These are phyloP conservation scores for Callipepla squamata DNA, from an alignment of 2,113 vertebrate genomes.

Conservation along the genomic window DNA sequence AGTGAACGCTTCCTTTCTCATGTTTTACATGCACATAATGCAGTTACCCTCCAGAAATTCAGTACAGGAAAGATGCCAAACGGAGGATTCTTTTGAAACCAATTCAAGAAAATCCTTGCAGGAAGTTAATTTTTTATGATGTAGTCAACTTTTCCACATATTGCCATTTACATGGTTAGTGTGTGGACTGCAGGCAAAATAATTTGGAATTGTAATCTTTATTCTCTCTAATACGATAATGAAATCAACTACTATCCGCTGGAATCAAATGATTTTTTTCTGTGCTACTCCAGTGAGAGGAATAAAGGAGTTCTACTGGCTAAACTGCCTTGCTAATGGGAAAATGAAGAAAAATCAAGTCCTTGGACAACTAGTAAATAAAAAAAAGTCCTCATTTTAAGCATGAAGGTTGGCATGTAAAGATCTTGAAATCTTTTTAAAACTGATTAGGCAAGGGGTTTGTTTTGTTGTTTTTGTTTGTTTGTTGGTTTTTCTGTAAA, in stretches of 20 bases:
- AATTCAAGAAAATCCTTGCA: slow-evolving; percentile 48
- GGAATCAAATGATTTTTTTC: slow-evolving; percentile 33
- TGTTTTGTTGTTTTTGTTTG: too few relatives aligned
- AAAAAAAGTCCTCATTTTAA: neutral
- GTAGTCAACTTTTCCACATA: slow-evolving; percentile 31
- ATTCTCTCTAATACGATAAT: slow-evolving; percentile 55
- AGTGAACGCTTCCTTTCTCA: neutral
- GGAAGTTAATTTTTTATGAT: slow-evolving; percentile 47
- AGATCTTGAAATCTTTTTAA: neutral
- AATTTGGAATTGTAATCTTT: slow-evolving; percentile 34
- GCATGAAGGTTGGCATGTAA: neutral
- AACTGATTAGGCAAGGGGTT: neutral
- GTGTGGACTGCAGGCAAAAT: slow-evolving; percentile 48
- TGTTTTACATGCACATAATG: neutral
- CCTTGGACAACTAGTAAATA: neutral
- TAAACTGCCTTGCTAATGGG: neutral
- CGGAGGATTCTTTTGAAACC: slow-evolving; percentile 43
- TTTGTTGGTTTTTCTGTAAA: neutral
- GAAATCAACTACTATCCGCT: slow-evolving; percentile 47
- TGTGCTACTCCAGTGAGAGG: slow-evolving; percentile 1
- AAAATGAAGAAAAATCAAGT: slow-evolving; percentile 28
- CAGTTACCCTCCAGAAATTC: slow-evolving; percentile 42
- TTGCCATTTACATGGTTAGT: slow-evolving; percentile 5
- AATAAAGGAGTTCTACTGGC: slow-evolving; percentile 3
- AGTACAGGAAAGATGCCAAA: slow-evolving; percentile 46